phyloP scores from a whole-genome alignment of 1,140 invertebrate genomes.

The Drosophila novamexicana region DNA sequence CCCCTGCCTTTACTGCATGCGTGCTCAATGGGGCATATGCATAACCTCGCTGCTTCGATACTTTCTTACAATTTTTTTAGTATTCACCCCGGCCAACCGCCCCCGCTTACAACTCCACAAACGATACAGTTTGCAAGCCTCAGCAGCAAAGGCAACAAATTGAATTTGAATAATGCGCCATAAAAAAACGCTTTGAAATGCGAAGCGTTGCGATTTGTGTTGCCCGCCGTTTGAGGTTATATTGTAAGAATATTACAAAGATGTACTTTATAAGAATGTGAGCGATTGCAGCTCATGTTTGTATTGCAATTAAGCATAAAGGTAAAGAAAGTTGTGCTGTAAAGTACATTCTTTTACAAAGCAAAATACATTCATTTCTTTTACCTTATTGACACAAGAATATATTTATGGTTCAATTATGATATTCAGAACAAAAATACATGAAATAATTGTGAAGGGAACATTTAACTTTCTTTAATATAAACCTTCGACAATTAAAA shows the following conservation, averaged over 20 bases:
- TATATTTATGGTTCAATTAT: too few relatives aligned
- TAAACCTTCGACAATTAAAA: too few relatives aligned
- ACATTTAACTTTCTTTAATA: too few relatives aligned
- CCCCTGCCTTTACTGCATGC: constrained; percentile 6
- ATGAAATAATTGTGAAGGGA: too few relatives aligned
- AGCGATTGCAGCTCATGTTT: not conserved
- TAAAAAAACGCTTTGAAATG: constrained; percentile 36
- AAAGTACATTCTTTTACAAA: not conserved
- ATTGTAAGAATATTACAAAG: constrained; percentile 11
- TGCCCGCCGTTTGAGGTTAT: not conserved
- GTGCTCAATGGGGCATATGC: constrained; percentile 50
- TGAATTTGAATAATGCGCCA: constrained; percentile 49
- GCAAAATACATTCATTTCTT: too few relatives aligned
- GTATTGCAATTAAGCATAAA: not conserved
- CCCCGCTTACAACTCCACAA: too few relatives aligned
- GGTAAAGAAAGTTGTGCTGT: not conserved
- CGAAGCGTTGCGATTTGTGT: constrained; percentile 26
- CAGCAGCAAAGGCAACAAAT: constrained; percentile 34
- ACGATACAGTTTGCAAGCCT: not conserved
- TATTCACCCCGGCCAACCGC: not conserved
- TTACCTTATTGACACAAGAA: too few relatives aligned
- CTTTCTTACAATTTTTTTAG: constrained; percentile 49
- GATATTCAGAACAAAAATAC: too few relatives aligned
- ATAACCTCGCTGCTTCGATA: constrained; percentile 38
- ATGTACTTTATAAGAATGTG: constrained; percentile 6